Base-by-base conservation (phyloP, 2,888 invertebrate genomes). In the Onchidella celtica region DNA sequence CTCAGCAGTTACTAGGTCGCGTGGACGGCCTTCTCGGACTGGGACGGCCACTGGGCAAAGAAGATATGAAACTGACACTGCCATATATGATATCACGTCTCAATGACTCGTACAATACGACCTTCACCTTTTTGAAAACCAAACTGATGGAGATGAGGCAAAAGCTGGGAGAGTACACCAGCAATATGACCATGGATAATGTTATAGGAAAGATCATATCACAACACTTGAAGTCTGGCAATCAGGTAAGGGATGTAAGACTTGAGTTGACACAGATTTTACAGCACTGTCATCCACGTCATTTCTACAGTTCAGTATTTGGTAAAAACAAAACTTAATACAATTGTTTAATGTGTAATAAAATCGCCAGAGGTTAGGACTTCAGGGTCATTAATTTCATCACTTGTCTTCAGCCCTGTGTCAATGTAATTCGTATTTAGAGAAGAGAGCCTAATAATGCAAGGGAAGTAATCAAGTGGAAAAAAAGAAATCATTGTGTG, bases 21-120 rank as follows among this genome's bases (percentile, higher is more conserved):
- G 83, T 77, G 14, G 77, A 78, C 29, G 59, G 34, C 38, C 27
- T 80, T 34, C 29, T 17, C 57, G 61, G 55, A 34, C 68, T 79
- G 40, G 75, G 38, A 9, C 79, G 79, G 9, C 69, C 75, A 27
- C 17, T 78, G 34, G 83, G 86, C 36, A 89, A 89, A 76, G 91
- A 91, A 61, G 90, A 90, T 57, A 85, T 87, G 4, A 87, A 89
- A 70, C 85, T 89, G 32, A 89, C 90, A 4, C 86, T 90, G 66
- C 89, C 90, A 3, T 86, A 87, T 57, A 86, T 91, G 81, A 89
- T 87, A n/a, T 86, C 87, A 69, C 88, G 88, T 81, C 88, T 91
- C 80, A 87, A 90, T 32, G 90, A 90, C 77, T 89, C 91, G 34
- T 90, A 88, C 86, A 85, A 85, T 76, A 85, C 86, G 38, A 90